Conservation (phyloP, 2,888 invertebrate genomes). For the Artemia sinica region DNA sequence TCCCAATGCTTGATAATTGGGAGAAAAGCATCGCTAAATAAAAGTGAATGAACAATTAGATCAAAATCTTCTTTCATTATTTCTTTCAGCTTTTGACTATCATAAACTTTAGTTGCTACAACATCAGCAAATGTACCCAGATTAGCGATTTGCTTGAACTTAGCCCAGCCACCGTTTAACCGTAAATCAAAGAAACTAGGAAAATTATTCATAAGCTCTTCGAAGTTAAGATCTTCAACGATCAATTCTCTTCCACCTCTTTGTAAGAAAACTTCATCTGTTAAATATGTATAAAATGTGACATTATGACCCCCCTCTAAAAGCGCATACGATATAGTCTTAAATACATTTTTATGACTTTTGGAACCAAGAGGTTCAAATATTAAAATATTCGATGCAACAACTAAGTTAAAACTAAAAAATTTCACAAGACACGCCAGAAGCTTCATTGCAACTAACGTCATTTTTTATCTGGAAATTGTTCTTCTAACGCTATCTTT, state of each 20-base stretch:
- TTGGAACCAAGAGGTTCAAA: slow-evolving; percentile 5
- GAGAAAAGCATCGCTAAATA: background rate
- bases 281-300: background rate
- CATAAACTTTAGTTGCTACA: background rate
- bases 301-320: slow-evolving; percentile 1
- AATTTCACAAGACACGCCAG: too few species aligned
- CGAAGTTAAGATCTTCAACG: background rate
- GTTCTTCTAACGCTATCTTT: too few species aligned
- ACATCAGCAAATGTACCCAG: background rate
- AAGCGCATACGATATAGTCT: background rate
- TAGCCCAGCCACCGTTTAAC: background rate
- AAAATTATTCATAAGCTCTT: background rate
- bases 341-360: slow-evolving; percentile 10
- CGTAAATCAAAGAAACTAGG: slow-evolving; percentile 4
- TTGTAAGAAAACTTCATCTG: background rate
- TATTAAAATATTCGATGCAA: slow-evolving; percentile 2
- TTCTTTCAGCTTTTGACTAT: background rate
- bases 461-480: too few species aligned
- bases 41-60: background rate
- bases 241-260: background rate
- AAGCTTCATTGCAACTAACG: too few species aligned
- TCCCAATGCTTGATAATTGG: background rate
- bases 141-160: background rate
- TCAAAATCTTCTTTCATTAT: slow-evolving; percentile 11
- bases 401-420: too few species aligned